Evolutionary conservation across 2,888 invertebrate species (phyloP).

Genomic region (Hypolimnas misippus): DNA sequence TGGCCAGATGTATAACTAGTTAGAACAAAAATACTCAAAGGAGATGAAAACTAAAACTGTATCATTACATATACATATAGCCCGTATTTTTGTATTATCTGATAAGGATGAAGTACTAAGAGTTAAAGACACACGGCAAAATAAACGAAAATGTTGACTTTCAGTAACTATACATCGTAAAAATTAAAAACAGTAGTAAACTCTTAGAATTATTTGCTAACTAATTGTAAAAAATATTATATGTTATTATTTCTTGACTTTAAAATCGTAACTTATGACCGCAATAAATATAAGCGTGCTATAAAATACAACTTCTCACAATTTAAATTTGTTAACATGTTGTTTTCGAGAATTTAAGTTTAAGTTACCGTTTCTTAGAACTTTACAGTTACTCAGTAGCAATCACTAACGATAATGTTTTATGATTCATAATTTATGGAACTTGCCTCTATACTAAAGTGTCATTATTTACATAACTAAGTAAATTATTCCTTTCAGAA

Average conservation of each 20-base stretch:
- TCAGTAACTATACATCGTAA: no score
- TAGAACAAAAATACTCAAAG: no score
- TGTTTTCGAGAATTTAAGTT: conserved; percentile 1
- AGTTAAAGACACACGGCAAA: no score
- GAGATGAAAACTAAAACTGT: no score
- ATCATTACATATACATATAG: no score
- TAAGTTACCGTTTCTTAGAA: not conserved
- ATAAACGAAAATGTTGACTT: no score
- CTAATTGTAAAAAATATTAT: no score
- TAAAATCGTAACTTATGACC: not conserved
- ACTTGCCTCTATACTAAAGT: not conserved
- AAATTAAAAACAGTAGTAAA: no score
- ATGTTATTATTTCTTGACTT: not conserved
- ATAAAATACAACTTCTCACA: not conserved
- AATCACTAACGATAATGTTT: not conserved
- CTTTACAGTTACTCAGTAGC: not conserved
- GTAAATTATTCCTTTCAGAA: not conserved
- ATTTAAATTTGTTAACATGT: not conserved
- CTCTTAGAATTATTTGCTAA: no score
- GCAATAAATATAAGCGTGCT: not conserved
- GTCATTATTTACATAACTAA: not conserved
- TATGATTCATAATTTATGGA: not conserved
- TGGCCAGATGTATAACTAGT: no score
- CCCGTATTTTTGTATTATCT: no score
- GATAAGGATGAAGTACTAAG: no score